These are phyloP conservation scores for Aleadryas rufinucha DNA, from an alignment of 2,113 vertebrate genomes.

Conservation along the genomic window DNA sequence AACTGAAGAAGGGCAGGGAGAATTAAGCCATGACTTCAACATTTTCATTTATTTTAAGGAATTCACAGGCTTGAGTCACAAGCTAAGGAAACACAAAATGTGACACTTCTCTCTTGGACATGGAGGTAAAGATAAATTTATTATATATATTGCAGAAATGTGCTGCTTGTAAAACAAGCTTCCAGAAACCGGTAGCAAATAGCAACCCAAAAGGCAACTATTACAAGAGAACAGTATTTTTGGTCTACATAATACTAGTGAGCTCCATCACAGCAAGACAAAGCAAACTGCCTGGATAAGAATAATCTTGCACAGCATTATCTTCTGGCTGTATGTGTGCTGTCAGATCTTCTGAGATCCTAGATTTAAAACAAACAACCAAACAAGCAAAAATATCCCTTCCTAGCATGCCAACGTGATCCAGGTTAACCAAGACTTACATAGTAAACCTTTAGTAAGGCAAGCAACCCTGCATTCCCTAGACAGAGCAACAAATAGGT, in stretches of 20 bases:
- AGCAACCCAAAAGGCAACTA: not conserved
- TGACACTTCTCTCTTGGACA: not conserved
- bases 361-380: not conserved
- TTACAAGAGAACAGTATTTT: not conserved
- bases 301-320: not conserved
- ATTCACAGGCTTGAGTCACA: not conserved
- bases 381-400: not conserved
- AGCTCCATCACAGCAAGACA: not conserved
- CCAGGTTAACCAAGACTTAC: not conserved
- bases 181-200: not conserved
- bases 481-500: not conserved
- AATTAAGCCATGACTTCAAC: not conserved
- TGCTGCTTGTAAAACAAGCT: not conserved
- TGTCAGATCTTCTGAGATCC: not conserved
- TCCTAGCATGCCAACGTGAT: not conserved
- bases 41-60: not conserved
- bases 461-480: not conserved
- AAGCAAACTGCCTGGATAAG: not conserved
- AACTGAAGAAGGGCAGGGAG: not conserved
- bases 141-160: not conserved
- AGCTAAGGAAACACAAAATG: not conserved
- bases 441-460: not conserved
- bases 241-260: not conserved
- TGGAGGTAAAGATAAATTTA: not conserved
- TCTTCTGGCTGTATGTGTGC: not conserved